These are phyloP conservation scores for Heliocidaris erythrogramma DNA, from an alignment of 35 echinoderm and acorn worm species.

Conservation along the genomic window DNA sequence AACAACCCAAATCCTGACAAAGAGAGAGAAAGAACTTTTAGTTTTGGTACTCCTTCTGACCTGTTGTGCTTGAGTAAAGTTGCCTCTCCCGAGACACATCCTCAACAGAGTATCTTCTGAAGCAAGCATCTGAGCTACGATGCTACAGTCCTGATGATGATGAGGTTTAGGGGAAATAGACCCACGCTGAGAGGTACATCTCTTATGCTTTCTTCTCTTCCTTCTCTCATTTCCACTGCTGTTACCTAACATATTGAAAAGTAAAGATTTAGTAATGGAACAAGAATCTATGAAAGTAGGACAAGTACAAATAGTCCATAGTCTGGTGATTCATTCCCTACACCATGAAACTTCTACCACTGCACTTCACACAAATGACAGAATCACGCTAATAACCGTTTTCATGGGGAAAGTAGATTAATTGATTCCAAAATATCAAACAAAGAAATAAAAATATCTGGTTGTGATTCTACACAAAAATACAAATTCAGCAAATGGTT, in stretches of 20 bases:
- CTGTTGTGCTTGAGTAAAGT: constrained; percentile 84
- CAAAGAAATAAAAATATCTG: too few species aligned
- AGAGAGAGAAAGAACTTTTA: too few species aligned
- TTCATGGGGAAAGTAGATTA: not conserved
- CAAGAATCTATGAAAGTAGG: not conserved
- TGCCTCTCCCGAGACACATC: constrained; percentile 87
- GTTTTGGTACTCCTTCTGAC: constrained; percentile 35
- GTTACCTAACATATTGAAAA: not conserved
- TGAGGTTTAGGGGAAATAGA: not conserved
- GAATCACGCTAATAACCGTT: not conserved
- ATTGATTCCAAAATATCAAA: not conserved
- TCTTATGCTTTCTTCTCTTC: constrained; percentile 50
- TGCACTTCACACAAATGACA: not conserved
- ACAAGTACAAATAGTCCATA: not conserved
- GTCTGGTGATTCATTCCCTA: not conserved
- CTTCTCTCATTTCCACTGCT: constrained; percentile 56
- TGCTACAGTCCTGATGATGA: constrained; percentile 49
- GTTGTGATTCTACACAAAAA: not conserved
- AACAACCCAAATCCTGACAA: too few species aligned
- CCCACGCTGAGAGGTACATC: constrained; percentile 24
- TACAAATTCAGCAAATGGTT: not conserved
- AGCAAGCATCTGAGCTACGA: constrained; percentile 83
- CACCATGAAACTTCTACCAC: not conserved
- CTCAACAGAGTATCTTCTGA: constrained; percentile 82
- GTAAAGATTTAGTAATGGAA: not conserved